Percentiles rank a stretch among this genome's conserved stretches.
phyloP scores from a whole-genome alignment of 2,797 vertebrate species.

The Sebastes flavidus region DNA sequence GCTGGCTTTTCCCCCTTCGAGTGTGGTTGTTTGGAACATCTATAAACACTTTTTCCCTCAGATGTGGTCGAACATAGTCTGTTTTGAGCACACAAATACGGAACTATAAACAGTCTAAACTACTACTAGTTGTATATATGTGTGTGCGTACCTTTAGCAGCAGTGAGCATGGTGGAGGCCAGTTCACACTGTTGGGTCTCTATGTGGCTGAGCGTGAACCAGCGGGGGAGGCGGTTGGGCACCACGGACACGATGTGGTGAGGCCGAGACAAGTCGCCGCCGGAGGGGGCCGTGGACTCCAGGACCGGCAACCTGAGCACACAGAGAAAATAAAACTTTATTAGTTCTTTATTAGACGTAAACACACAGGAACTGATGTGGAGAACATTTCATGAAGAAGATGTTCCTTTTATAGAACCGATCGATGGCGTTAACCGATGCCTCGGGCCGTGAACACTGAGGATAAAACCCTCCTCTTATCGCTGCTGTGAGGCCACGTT shows the following conservation, averaged over 20 bases:
- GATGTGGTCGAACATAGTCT: background rate
- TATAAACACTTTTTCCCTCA: background rate
- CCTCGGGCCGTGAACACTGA: conserved; percentile 6
- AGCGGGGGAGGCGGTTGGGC: conserved; percentile 94
- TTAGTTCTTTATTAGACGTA: background rate
- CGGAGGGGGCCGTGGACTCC: conserved; percentile 89
- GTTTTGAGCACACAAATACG: rapidly evolving
- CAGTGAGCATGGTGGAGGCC: conserved; percentile 96
- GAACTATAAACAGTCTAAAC: rapidly evolving
- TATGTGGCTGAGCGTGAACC: conserved; percentile 97
- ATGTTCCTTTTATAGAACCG: conserved; percentile 11
- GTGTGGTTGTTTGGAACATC: no score
- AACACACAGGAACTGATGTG: background rate
- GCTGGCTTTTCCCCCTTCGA: no score
- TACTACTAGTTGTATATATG: background rate
- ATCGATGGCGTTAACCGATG: conserved; percentile 20
- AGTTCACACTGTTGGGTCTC: conserved; percentile 97
- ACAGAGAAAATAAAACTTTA: background rate
- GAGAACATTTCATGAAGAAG: background rate
- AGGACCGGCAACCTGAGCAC: conserved; percentile 89
- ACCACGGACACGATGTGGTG: conserved; percentile 95
- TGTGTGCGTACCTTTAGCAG: conserved; percentile 91
- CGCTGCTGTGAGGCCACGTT: background rate
- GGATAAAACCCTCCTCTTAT: background rate
- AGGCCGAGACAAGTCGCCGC: conserved; percentile 89